Conservation (phyloP, 2,888 invertebrate genomes). For the Oxyteleia sp. region DNA sequence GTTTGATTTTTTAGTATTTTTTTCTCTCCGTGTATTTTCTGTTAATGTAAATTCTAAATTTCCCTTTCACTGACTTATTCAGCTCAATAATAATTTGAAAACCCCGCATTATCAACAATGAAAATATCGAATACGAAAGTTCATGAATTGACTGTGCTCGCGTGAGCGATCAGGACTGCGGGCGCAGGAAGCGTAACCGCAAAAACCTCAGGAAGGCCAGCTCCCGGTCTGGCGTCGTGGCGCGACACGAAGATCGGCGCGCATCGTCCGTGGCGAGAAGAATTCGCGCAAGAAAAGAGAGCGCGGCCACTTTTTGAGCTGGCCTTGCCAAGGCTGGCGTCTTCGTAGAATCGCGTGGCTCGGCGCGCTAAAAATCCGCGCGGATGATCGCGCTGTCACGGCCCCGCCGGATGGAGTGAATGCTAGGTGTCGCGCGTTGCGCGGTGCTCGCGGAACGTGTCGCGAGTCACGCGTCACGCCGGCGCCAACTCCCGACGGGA, state of each 20-base stretch:
- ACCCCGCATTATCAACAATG: too few species aligned
- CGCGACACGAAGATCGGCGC: constrained; percentile 65
- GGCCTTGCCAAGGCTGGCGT: constrained; percentile 80
- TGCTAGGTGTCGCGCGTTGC: constrained; percentile 54
- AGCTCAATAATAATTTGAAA: too few species aligned
- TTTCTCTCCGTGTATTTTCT: too few species aligned
- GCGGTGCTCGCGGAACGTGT: constrained; percentile 51
- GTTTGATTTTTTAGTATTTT: too few species aligned
- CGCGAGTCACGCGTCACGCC: constrained; percentile 63
- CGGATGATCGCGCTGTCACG: constrained; percentile 17
- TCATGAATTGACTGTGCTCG: constrained; percentile 55
- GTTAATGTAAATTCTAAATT: too few species aligned
- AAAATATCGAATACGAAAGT: constrained; percentile 27
- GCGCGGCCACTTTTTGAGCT: constrained; percentile 78
- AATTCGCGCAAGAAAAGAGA: constrained; percentile 78
- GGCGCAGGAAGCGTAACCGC: constrained; percentile 69
- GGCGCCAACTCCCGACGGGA: constrained; percentile 43
- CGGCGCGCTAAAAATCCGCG: constrained; percentile 55
- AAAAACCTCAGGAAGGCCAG: constrained; percentile 72
- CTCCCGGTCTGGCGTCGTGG: constrained; percentile 52
- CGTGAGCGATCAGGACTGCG: constrained; percentile 44
- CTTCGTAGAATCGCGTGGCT: constrained; percentile 77
- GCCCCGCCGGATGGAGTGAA: constrained; percentile 16
- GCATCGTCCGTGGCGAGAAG: constrained; percentile 72
- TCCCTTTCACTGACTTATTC: too few species aligned